Base-by-base conservation (phyloP, 2,888 invertebrate genomes). In the Drosophila neotestacea region DNA sequence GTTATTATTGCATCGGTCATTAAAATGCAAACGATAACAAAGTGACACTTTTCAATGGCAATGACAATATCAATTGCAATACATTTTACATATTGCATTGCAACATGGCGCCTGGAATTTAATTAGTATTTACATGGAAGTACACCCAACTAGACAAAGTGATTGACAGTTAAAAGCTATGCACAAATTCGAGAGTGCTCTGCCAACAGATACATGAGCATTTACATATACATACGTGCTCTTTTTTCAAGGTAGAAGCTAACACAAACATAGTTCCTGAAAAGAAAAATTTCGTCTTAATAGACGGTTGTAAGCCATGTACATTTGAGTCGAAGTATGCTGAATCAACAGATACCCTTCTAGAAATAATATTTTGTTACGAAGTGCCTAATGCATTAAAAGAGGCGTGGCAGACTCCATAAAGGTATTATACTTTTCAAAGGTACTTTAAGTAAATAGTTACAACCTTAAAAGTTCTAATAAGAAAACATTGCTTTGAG, bases 41-140 rank as follows among this genome's bases (percentile, higher is more conserved):
- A 72, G 56, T 83, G 84, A 73, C 81, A 80, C 67, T 72, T 68
- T 64, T 81, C 77, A 80, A 82, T 77, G 59, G 54, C 77, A 83
- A 80, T 70, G 77, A 55, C 69, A 83, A 67, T 66, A 66, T 59
- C 77, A 77, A 81, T 82, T 77, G 63, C 77, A 72, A 11, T 32
- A 54, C 22, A 41, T 34, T 16, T 44, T 59, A 64, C 39, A 68
- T 36, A 62, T 46, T 28, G 27, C 32, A 34, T 38, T 36, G 38
- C 44, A 62, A 44, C 65, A 68, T 48, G 42, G 27, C 39, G 47
- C 48, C 41, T 42, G 46, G 42, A 77, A 71, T 61, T 76, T 73
- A 66, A 83, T 83, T 79, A 69, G 54, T 55, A 56, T 74, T 59
- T 48, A 41, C 61, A 51, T 58, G 51, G 10, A 28, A 11, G n/a